A percentile compares a stretch with the other conserved stretches of the same genome.
Conservation (phyloP, 1,140 invertebrate species). For the Brachionus calyciflorus region DNA sequence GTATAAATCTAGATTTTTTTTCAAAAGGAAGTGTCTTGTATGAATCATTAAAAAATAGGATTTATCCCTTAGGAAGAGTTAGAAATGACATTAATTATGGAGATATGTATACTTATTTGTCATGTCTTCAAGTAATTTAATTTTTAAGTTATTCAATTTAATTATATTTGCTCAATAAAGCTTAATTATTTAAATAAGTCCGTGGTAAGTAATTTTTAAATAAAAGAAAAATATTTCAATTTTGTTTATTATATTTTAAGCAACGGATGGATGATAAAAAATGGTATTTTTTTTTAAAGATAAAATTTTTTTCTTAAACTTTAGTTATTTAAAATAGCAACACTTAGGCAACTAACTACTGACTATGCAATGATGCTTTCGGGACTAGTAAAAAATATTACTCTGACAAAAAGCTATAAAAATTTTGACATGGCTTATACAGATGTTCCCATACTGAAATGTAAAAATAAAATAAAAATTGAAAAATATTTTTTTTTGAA, state of each 20-base stretch:
- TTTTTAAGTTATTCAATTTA: background rate
- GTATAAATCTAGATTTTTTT: background rate
- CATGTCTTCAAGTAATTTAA: conserved; percentile 60
- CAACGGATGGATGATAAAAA: conserved; percentile 62
- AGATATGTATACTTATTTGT: conserved; percentile 62
- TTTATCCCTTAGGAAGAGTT: conserved; percentile 62
- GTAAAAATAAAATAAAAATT: conserved; percentile 49
- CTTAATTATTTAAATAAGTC: background rate
- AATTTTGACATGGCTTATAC: conserved; percentile 60
- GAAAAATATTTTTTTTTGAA: background rate
- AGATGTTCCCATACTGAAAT: conserved; percentile 57
- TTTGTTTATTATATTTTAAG: conserved; percentile 2
- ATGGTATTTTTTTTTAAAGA: conserved; percentile 56
- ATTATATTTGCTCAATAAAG: too few species aligned
- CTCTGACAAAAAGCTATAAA: conserved; percentile 52
- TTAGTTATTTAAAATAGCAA: background rate
- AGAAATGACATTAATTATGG: conserved; percentile 60
- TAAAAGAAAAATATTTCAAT: background rate
- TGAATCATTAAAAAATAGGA: conserved; percentile 56
- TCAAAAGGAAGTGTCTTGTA: conserved; percentile 56
- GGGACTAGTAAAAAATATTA: conserved; percentile 56
- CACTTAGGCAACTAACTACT: conserved; percentile 6
- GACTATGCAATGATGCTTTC: conserved; percentile 57
- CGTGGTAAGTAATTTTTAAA: conserved; percentile 21
- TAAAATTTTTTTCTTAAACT: background rate